These are phyloP conservation scores for Pontoporia blainvillei DNA, from an alignment of 2,113 vertebrate species.

Conservation along the genomic window DNA sequence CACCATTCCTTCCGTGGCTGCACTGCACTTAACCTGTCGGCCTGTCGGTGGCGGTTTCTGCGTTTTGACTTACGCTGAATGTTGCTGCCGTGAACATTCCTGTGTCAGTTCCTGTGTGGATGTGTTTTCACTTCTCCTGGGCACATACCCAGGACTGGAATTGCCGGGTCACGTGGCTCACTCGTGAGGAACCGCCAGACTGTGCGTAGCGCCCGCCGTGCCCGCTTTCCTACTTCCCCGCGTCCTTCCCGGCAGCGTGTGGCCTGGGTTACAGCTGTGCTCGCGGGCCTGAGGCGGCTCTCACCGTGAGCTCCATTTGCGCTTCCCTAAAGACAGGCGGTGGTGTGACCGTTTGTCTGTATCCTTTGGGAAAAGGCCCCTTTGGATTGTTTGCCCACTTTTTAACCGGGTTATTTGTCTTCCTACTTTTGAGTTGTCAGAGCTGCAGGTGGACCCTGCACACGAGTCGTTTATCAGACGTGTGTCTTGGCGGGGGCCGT, in stretches of 20 bases:
- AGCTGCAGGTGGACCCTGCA: not conserved
- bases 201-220: accelerated
- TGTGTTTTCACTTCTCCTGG: accelerated
- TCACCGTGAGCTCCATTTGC: accelerated
- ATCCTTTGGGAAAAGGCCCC: not conserved
- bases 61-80: accelerated
- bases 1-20: not conserved
- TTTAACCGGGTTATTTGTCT: not conserved
- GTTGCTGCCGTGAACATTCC: accelerated
- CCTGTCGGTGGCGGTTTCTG: accelerated
- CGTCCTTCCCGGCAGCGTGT: too few species aligned
- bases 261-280: accelerated
- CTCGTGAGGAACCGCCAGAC: accelerated
- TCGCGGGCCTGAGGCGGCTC: too few species aligned
- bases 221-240: not conserved
- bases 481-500: accelerated
- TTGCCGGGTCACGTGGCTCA: accelerated
- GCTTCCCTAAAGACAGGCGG: not conserved
- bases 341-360: accelerated
- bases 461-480: accelerated
- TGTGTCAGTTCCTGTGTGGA: not conserved
- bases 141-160: accelerated
- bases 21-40: accelerated
- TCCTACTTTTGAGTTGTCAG: accelerated
- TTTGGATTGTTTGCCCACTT: accelerated